A percentile compares a stretch with the other conserved stretches of the same genome.
Conservation (phyloP, 23 tunicate genomes). For the Oikopleura dioica region DNA sequence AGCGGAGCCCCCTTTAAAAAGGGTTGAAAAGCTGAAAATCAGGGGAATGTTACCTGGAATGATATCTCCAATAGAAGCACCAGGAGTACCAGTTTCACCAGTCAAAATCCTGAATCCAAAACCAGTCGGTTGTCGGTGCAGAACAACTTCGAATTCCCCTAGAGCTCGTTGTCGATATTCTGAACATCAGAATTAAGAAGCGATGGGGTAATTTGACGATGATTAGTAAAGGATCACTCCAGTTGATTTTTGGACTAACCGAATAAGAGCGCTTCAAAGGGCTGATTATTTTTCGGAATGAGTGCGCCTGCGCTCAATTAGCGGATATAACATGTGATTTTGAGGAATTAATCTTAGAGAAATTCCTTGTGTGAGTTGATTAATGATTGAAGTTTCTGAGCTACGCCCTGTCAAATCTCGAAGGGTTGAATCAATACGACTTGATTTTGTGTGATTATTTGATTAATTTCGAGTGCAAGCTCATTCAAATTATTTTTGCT, state of each 20-base stretch:
- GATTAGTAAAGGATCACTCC: background rate
- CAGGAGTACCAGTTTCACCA: background rate
- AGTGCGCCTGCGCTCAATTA: background rate
- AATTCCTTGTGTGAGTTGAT: too few species aligned
- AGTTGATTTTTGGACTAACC: background rate
- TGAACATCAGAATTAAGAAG: background rate
- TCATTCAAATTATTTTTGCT: too few species aligned
- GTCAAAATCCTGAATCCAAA: conserved; percentile 64
- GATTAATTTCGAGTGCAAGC: too few species aligned
- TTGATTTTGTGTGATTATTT: too few species aligned
- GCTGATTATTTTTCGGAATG: background rate
- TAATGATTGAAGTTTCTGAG: too few species aligned
- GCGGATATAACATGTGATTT: too few species aligned
- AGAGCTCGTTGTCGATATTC: background rate
- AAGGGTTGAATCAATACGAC: too few species aligned
- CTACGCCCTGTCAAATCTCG: too few species aligned
- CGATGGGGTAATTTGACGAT: background rate
- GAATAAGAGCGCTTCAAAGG: background rate
- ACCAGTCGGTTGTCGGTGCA: conserved; percentile 51
- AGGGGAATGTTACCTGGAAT: conserved; percentile 61
- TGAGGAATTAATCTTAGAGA: too few species aligned
- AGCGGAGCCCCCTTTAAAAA: conserved; percentile 75
- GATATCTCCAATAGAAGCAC: background rate
- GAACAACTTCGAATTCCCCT: conserved; percentile 19
- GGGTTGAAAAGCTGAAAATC: too few species aligned